Conservation (phyloP, 2,113 vertebrate species). For the Eolophus roseicapilla region DNA sequence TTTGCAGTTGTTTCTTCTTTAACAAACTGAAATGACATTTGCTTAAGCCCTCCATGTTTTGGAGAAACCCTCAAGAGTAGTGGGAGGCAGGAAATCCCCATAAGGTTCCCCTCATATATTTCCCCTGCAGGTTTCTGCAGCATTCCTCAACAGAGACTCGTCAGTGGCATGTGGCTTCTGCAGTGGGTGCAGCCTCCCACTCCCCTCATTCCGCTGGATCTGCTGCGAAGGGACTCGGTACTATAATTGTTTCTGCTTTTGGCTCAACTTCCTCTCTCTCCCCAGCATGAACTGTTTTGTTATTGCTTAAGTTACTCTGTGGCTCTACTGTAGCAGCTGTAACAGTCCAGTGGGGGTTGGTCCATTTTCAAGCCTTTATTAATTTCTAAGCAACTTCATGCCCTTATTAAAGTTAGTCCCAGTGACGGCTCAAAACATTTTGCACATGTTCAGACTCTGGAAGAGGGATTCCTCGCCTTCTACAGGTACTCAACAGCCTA, state of each 20-base stretch:
- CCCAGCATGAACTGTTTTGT: background rate
- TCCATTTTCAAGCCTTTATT: background rate
- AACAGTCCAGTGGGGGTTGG: background rate
- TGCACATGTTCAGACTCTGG: background rate
- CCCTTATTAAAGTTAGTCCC: background rate
- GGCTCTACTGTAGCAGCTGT: background rate
- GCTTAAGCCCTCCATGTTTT: background rate
- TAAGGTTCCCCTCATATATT: constrained; percentile 18
- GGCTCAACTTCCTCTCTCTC: constrained; percentile 26
- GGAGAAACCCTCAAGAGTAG: constrained; percentile 17
- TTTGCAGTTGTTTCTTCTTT: background rate
- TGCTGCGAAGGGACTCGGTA: background rate
- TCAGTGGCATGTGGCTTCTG: constrained; percentile 4
- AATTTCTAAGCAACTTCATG: background rate
- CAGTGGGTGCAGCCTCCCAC: constrained; percentile 9
- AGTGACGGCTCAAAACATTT: background rate
- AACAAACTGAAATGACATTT: background rate
- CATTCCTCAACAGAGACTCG: background rate
- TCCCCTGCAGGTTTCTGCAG: constrained; percentile 3
- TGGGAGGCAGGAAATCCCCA: constrained; percentile 60
- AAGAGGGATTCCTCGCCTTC: background rate
- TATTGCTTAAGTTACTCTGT: background rate
- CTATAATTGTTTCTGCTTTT: background rate
- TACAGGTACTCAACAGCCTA: background rate
- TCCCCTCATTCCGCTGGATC: background rate